Base-by-base conservation (phyloP, 2,797 vertebrate species). In the Acipenser oxyrinchus region DNA sequence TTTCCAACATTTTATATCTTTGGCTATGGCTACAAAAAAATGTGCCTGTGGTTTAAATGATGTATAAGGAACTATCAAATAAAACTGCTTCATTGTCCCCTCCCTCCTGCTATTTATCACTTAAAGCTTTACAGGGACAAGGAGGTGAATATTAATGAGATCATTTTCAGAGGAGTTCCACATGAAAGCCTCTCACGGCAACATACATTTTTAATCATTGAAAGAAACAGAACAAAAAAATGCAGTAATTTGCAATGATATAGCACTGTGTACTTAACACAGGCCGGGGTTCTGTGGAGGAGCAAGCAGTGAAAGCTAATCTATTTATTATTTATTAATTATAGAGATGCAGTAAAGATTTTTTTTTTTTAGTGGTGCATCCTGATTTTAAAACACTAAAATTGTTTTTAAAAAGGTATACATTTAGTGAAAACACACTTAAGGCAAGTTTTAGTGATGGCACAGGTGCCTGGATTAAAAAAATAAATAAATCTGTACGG, bases 111-210 rank as follows among this genome's bases (percentile, higher is more conserved):
- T 86, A 89, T 89, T 89, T 88, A 88, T 91, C 88, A 88, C 86
- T 90, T 88, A 88, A 88, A 88, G 88, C 89, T 90, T 91, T 89
- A 91, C 76, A 75, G 86, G 92, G 91, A 91, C 92, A 90, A 89
- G 89, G 91, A 87, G 88, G 84, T 87, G 93, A 95, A 97, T 96
- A 97, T 97, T 95, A 97, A 97, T 90, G 90, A 95, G 93, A 87
- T 93, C 88, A 91, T 93, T 92, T 93, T 91, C 92, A 87, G 82
- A 72, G 82, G 85, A 87, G 82, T 84, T 85, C 83, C 84, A 85
- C 87, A 78, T 90, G 87, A 94, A 91, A 92, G 91, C 88, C 82
- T 93, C 79, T 83, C 90, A 84, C 88, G 87, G 85, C 85, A 87
- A 90, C 87, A 91, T 94, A 89, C 91, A 92, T 95, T 94, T n/a